Evolutionary conservation across 2,888 invertebrate genomes (phyloP).

Genomic region (Cephus nigrinus): DNA sequence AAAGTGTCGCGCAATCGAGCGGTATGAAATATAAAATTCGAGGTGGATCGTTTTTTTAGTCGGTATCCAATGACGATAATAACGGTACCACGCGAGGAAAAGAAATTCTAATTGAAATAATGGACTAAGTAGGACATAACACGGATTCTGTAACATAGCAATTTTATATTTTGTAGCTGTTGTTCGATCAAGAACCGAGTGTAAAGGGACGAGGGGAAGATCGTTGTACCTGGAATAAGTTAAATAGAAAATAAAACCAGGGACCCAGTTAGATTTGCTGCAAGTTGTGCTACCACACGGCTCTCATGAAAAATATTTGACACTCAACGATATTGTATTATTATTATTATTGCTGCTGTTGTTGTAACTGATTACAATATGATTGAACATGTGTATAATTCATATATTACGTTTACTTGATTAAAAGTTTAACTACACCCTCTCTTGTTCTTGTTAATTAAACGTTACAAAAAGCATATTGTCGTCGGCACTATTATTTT

Average conservation of each 20-base stretch:
- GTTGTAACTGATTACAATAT: constrained; percentile 3
- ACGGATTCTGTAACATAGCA: constrained; percentile 29
- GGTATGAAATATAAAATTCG: background rate
- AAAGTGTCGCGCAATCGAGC: background rate
- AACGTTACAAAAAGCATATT: background rate
- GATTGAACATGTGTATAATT: constrained; percentile 2
- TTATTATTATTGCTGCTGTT: background rate
- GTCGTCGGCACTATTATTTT: background rate
- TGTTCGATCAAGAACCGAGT: constrained; percentile 25
- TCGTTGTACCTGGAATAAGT: background rate
- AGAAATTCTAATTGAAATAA: background rate
- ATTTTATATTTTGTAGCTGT: constrained; percentile 46
- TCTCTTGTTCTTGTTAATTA: background rate
- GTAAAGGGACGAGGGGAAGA: background rate
- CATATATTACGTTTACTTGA: constrained; percentile 6
- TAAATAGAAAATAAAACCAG: background rate
- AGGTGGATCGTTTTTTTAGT: background rate
- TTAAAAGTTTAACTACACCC: constrained; percentile 2
- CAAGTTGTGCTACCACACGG: background rate
- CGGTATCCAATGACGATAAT: background rate
- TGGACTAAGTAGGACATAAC: background rate
- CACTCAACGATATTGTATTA: background rate
- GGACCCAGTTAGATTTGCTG: background rate
- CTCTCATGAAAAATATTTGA: background rate
- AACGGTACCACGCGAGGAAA: background rate